phyloP scores from a whole-genome alignment of 2,113 vertebrate species.

The Ia io region DNA sequence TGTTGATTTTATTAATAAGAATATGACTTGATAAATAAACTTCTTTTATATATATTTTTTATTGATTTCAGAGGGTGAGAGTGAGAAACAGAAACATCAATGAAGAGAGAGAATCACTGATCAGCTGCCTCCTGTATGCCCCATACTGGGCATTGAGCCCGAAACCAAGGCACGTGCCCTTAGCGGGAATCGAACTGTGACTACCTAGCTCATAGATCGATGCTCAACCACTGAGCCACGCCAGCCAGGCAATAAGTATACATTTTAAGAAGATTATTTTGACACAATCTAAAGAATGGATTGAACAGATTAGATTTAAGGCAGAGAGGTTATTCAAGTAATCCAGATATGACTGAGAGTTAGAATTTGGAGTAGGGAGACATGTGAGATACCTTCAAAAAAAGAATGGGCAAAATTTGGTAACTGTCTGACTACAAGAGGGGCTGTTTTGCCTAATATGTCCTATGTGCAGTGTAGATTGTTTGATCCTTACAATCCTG shows the following conservation, averaged over 20 bases:
- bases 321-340: not conserved
- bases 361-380: not conserved
- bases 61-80: no score
- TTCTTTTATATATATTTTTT: not conserved
- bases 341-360: not conserved
- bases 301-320: not conserved
- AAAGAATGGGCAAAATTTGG: not conserved
- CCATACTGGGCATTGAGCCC: no score
- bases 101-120: no score
- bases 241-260: not conserved
- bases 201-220: no score
- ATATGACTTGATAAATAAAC: not conserved
- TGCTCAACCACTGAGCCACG: no score
- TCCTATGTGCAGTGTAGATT: not conserved
- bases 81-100: no score
- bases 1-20: not conserved
- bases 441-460: not conserved
- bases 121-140: no score
- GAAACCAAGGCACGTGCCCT: no score
- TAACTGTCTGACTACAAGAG: not conserved
- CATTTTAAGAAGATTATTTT: slow-evolving; percentile 18
- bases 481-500: not conserved
- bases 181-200: no score
- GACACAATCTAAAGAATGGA: not conserved
- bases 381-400: not conserved